Conservation (phyloP, 2,888 invertebrate genomes). For the Leptura quadrifasciata region DNA sequence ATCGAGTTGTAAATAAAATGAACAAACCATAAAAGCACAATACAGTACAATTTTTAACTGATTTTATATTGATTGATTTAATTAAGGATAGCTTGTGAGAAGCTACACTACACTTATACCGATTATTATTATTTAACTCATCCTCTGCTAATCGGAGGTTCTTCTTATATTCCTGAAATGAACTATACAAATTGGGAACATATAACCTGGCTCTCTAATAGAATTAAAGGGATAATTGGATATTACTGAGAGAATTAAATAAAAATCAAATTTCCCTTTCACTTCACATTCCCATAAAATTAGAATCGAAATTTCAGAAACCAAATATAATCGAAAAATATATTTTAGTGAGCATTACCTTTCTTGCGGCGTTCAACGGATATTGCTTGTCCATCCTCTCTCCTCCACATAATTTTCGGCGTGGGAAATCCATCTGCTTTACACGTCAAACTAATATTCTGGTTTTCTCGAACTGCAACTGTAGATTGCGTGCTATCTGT, state of each 20-base stretch:
- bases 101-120: too few species aligned
- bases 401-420: conserved; percentile 94
- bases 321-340: conserved; percentile 13
- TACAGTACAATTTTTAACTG: too few species aligned
- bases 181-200: too few species aligned
- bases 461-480: conserved; percentile 94
- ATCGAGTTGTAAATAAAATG: too few species aligned
- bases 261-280: conserved; percentile 24
- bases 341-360: conserved; percentile 76
- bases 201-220: not conserved
- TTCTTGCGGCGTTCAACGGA: conserved; percentile 90
- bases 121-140: too few species aligned
- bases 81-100: too few species aligned
- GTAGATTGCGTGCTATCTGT: conserved; percentile 93
- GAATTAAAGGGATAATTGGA: not conserved
- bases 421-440: conserved; percentile 93
- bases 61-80: too few species aligned
- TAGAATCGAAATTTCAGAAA: conserved; percentile 16
- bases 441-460: conserved; percentile 94
- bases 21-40: too few species aligned
- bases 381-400: conserved; percentile 92
- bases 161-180: too few species aligned
- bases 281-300: not conserved
- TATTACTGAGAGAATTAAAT: not conserved
- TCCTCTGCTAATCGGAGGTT: too few species aligned